Base-by-base conservation (phyloP, 2,113 vertebrate genomes). In the Prochilodus magdalenae region DNA sequence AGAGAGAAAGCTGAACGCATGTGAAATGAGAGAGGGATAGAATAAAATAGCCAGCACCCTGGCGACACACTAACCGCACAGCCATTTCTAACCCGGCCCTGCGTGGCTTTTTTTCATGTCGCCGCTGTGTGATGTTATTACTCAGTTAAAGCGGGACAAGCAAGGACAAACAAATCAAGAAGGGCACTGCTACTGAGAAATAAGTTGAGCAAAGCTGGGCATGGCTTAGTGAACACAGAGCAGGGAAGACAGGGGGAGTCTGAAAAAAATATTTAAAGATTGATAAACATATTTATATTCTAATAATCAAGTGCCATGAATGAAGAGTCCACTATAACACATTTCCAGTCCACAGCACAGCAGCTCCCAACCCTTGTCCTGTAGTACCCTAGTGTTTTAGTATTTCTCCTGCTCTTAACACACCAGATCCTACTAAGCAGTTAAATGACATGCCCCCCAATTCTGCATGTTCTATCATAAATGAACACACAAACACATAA, bases 11-110 rank as follows among this genome's bases (percentile, higher is more conserved):
- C 26, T 78, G 57, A 66, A 65, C 59, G 77, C 24, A 71, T 83
- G 53, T 73, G 79, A 60, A 74, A 79, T 44, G 40, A 83, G 67
- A 33, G 74, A 82, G 47, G 22, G 30, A 30, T 8, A 69, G 74
- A 51, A 55, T 74, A n/a, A 60, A 81, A 49, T 40, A 78, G 13
- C 75, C 75, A 49, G 70, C 69, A n/a, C 14, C 18, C 3, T 14
- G 71, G 57, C 29, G 33, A 77, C 63, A 36, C 47, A 51, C 63
- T 72, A 72, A 79, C 63, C 76, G 60, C 63, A 53, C n/a, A 55
- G 47, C 1, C 67, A 26, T 27, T 44, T 72, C 78, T n/a, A 18
- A 79, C 18, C 59, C 29, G 20, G 59, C 29, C 53, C 49, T 27
- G 12, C 29, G 8, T 1, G 65, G 29, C 18, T 70, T 36, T 11